Conservation (phyloP, 2,888 invertebrate genomes). For the Hyalella azteca region DNA sequence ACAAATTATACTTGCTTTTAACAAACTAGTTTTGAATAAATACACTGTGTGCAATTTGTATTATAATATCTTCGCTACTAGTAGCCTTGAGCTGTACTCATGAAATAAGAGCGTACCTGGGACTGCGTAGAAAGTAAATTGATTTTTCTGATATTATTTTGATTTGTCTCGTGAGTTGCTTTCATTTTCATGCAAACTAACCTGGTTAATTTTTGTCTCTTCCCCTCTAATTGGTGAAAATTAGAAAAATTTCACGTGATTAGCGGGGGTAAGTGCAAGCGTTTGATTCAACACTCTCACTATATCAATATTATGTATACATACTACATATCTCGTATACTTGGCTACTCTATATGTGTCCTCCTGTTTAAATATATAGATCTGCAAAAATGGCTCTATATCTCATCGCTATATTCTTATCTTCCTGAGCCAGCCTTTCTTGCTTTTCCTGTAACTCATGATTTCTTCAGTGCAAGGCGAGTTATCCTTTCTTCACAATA, state of each 20-base stretch:
- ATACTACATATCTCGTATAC: conserved; percentile 4
- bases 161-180: neutral
- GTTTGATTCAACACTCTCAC: conserved; percentile 11
- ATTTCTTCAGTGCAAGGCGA: no score
- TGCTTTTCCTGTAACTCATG: no score
- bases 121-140: neutral
- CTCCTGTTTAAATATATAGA: neutral
- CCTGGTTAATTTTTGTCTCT: conserved; percentile 38
- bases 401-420: no score
- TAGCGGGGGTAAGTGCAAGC: conserved; percentile 12
- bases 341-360: neutral
- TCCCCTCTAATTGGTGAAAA: conserved; percentile 38
- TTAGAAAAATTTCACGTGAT: conserved; percentile 43
- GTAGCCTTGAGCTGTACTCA: neutral
- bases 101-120: neutral
- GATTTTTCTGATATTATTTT: conserved; percentile 2
- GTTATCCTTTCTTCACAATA: no score
- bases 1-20: no score
- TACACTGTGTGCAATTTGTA: neutral
- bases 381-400: no score
- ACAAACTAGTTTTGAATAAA: neutral
- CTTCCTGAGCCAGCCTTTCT: no score
- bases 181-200: conserved; percentile 25
- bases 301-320: neutral
- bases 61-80: neutral